Percentiles rank a stretch among this genome's conserved stretches.
Conservation (phyloP, 2,113 vertebrate genomes). For the Poecile atricapillus region DNA sequence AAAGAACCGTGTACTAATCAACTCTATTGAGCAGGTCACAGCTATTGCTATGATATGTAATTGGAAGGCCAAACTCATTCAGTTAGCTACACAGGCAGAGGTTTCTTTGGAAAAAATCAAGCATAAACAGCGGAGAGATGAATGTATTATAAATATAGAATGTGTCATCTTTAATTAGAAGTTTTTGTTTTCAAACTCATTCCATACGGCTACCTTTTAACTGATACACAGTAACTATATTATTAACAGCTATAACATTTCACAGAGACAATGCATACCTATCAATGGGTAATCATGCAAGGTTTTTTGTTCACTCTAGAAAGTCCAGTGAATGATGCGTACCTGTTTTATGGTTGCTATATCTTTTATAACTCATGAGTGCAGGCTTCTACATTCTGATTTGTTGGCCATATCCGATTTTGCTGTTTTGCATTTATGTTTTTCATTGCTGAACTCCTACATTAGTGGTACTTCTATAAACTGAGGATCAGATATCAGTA, state of each 20-base stretch:
- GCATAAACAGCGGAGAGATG: not conserved
- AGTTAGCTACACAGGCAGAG: not conserved
- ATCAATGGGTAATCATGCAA: not conserved
- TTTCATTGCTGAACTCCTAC: not conserved
- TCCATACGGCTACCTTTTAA: not conserved
- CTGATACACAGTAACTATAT: not conserved
- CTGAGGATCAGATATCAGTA: not conserved
- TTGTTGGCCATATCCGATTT: not conserved
- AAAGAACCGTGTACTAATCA: not conserved
- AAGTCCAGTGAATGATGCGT: not conserved
- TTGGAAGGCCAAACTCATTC: not conserved
- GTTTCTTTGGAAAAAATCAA: not conserved
- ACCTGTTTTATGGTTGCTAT: not conserved
- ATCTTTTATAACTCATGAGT: not conserved
- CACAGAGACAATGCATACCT: not conserved
- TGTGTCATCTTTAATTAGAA: not conserved
- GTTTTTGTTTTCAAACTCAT: not conserved
- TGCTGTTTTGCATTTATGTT: not conserved
- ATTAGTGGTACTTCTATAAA: not conserved
- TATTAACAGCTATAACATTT: not conserved
- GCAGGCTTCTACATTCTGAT: not conserved
- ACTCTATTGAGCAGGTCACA: not conserved
- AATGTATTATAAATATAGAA: not conserved
- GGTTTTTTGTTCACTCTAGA: not conserved
- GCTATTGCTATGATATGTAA: not conserved